Base-by-base conservation (phyloP, 1,140 invertebrate species). In the Temnothorax longispinosus region DNA sequence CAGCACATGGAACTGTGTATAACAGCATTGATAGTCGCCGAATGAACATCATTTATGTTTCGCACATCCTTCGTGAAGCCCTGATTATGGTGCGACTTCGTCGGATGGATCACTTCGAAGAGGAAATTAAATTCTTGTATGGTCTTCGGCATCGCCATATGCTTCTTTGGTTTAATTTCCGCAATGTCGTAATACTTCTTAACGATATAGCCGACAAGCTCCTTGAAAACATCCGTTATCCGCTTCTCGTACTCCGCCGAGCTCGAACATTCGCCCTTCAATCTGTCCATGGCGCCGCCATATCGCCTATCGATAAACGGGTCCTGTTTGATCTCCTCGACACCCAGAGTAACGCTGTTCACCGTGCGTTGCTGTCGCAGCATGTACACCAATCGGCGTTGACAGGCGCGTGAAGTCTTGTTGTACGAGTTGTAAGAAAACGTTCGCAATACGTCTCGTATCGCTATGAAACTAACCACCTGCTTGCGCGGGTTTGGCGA, bases 381-480 rank as follows among this genome's bases (percentile, higher is more conserved):
- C 94, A 97, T 96, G 89, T 97, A 97, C 8, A 96, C 91, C 3
- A 97, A 93, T 27, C 97, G 94, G 8, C 97, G 94, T 84, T 97
- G 96, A 93, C 97, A 97, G 0, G 97, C 97, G 67, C 96, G 92
- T 0, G 97, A 97, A 0, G 97, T 98, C 93, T 98, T 98, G 88
- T 97, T 97, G 38, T 94, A 91, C 11, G 96, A 96, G 41, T 65
- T 95, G 93, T 92, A 95, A 10, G 93, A 96, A 72, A 94, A 95
- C 85, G 92, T 89, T 80, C 97, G 96, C 0, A 98, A 91, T 4
- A 97, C 90, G 89, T 98, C 97, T 18, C 97, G 94, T 1, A 97
- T 94, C 13, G 96, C 89, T 21, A 92, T 92, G 89, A 96, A 95
- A 18, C 94, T 90, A 88, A 96, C 96, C 41, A 94, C 89, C 87